Evolutionary conservation across 1,140 invertebrate species (phyloP).

Genomic region (Odontomachus brunneus): DNA sequence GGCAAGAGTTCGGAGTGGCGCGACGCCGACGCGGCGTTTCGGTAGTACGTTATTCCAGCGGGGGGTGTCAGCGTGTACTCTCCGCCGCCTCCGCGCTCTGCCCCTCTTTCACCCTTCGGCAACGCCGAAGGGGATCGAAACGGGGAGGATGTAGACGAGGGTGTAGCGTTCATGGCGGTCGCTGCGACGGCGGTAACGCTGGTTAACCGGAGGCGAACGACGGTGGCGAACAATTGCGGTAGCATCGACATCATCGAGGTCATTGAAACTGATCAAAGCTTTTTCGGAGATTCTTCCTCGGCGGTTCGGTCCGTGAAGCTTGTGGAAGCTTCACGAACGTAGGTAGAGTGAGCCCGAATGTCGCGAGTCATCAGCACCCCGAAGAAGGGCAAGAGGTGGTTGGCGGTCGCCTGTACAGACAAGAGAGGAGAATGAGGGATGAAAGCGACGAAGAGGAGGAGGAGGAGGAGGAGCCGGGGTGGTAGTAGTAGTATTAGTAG

Average conservation of each 20-base stretch:
- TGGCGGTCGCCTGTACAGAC: neutral
- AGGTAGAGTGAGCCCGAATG: neutral
- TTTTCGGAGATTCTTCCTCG: neutral
- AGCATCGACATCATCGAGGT: neutral
- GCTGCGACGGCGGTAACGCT: neutral
- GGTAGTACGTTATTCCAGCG: slow-evolving; percentile 30
- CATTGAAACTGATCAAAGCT: neutral
- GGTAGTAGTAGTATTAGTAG: no score
- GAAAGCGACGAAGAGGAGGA: slow-evolving; percentile 42
- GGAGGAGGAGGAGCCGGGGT: neutral
- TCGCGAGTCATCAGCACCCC: no score
- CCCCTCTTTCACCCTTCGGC: no score
- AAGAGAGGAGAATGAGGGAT: slow-evolving; percentile 3
- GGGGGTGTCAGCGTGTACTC: neutral
- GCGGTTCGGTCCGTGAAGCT: neutral
- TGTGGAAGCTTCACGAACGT: neutral
- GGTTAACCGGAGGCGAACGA: neutral
- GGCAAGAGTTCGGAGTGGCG: slow-evolving; percentile 8
- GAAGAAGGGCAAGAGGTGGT: slow-evolving; percentile 21
- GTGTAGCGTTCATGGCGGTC: neutral
- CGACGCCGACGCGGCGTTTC: slow-evolving; percentile 14
- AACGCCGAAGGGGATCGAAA: slow-evolving; percentile 7
- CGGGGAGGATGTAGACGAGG: slow-evolving; percentile 19
- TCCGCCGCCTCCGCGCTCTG: neutral
- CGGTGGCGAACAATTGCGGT: neutral